Evolutionary conservation across 2,888 invertebrate genomes (phyloP), one percentile per base, ranked within the genome.

Genomic region (Argyresthia goedartella): DNA sequence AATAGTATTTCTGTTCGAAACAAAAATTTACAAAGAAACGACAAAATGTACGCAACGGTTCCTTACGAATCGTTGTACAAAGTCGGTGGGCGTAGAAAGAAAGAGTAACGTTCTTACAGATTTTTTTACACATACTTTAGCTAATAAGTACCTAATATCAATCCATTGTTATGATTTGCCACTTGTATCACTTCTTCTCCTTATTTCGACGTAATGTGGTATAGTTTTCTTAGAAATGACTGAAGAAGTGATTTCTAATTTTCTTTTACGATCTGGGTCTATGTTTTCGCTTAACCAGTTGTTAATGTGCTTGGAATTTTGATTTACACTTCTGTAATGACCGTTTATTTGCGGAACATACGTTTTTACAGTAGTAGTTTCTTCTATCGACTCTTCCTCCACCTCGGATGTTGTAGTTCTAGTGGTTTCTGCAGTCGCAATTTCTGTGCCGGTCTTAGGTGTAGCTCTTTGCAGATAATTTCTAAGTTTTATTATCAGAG

Each of bases 341-440:
- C 85, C 81, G 56, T 85, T 86, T 49, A 78, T 75, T 62, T 77
- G 81, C 4, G 81, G 82, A 15, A 80, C 76, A 50, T 79, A 81
- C 0, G 75, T 78, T 55, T 66, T 65, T 33, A 58, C 56, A 41
- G 64, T 66, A 7, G 67, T 66, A 1, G 42, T 42, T 45, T 49
- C 34, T 33, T 47, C 47, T 9, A 33, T 25, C 8, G 44, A 13
- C 9, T 10, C 13, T 44, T 44, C 44, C 3, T 39, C 39, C 8
- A 39, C n/a, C 14, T 44, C 39, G 2, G 9, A 3, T 39, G 39
- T 39, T 9, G 9, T n/a, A 39, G 9, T 39, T 39, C 1, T n/a
- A n/a, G n/a, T 36, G 9, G 36, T 39, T 39, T 39, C 39, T n/a
- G 3, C 10, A n/a, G 46, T 25, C n/a, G 33, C 6, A 11, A 25